Base-by-base conservation (phyloP, 1,140 invertebrate species). In the Zaprionus ghesquierei region DNA sequence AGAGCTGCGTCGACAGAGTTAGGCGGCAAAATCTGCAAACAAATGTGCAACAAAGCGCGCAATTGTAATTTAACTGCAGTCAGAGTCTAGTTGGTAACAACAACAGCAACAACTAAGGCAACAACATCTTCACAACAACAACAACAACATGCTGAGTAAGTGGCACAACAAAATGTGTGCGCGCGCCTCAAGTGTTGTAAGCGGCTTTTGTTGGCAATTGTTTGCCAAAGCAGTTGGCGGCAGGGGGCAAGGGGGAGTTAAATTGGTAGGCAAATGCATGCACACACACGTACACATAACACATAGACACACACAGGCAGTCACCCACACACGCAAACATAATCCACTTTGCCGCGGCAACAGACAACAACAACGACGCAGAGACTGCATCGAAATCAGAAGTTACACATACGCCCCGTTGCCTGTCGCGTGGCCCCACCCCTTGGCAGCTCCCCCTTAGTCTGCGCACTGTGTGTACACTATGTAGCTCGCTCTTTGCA, bases 1-100 rank as follows among this genome's bases (percentile, higher is more conserved):
- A n/a, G 49, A 12, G 22, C n/a, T 31, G 22, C 10, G 25, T 1
- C 15, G n/a, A n/a, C n/a, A 54, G 51, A 18, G 70, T 60, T 73
- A 69, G 70, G 70, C 70, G 70, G 68, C 50, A 77, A 75, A 81
- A 75, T 70, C 49, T 70, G 66, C 56, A 76, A 87, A 79, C 58
- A 82, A 84, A 58, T 75, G 84, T 89, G 80, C 84, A 89, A 77
- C 84, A 89, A 89, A 89, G 84, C 84, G 84, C 63, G 80, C 84
- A 89, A 89, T 89, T 89, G 84, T 89, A 89, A 89, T 89, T 89
- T 89, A 89, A 89, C 84, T 89, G 84, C 84, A 89, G 84, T 82
- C 79, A 89, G 84, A 89, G 29, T 89, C 84, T 87, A 87, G 82
- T 89, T 86, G 82, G 79, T 50, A 87, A 69, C 66, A 66, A 53